Percentiles rank a stretch among this genome's conserved stretches.
Conservation (phyloP, 2,113 vertebrate genomes). For the Lutjanus erythropterus region DNA sequence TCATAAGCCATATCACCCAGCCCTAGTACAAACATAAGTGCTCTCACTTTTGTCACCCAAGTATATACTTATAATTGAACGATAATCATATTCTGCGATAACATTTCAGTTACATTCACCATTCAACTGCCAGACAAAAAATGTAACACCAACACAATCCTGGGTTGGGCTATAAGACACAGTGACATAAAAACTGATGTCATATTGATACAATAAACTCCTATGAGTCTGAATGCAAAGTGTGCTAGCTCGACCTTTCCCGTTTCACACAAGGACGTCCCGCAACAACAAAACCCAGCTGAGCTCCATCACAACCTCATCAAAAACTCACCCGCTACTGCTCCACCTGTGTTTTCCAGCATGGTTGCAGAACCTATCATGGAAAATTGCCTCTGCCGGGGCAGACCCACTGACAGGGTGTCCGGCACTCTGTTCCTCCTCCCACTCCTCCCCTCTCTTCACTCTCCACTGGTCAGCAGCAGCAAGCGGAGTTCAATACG, state of each 20-base stretch:
- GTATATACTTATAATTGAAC: not conserved
- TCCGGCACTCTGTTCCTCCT: constrained; percentile 57
- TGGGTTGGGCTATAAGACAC: not conserved
- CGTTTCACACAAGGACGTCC: not conserved
- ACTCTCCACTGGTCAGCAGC: constrained; percentile 75
- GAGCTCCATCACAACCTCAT: constrained; percentile 29
- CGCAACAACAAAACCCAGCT: constrained; percentile 19
- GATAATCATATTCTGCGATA: not conserved
- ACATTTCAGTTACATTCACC: constrained; percentile 6
- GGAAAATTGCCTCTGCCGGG: constrained; percentile 45
- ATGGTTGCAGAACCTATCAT: constrained; percentile 74
- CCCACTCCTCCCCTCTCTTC: constrained; percentile 62
- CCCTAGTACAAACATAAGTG: not conserved
- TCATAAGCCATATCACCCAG: no score
- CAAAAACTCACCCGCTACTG: constrained; percentile 78
- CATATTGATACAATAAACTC: not conserved
- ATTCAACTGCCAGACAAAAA: no score
- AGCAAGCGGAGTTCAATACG: constrained; percentile 68
- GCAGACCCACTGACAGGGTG: constrained; percentile 67
- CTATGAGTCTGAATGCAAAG: not conserved
- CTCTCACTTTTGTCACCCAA: constrained; percentile 1
- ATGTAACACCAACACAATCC: not conserved
- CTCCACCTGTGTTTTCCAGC: constrained; percentile 81
- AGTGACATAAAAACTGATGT: not conserved
- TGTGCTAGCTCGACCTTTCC: not conserved